Evolutionary conservation across 2,888 invertebrate species (phyloP).

Genomic region (Megaustenia siamemsis): DNA sequence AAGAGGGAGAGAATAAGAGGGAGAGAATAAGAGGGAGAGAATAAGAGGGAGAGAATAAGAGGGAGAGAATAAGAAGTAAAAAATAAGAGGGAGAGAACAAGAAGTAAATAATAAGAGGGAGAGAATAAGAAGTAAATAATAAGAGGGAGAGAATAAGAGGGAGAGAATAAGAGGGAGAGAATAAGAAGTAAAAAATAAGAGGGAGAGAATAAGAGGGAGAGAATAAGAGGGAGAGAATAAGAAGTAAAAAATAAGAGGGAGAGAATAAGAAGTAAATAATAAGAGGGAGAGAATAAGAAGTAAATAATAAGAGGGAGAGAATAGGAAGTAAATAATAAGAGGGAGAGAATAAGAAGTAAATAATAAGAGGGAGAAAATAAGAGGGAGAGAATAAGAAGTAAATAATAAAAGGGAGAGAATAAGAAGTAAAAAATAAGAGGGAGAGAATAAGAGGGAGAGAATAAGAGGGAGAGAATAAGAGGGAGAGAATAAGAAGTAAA

Average conservation of each 20-base stretch:
- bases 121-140: background rate
- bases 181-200: background rate
- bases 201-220: background rate
- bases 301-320: no score
- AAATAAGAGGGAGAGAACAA: background rate
- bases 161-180: background rate
- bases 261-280: background rate
- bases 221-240: no score
- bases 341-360: conserved; percentile 4
- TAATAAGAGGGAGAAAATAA: background rate
- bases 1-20: conserved; percentile 15
- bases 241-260: background rate
- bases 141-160: background rate
- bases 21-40: background rate
- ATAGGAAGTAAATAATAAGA: background rate
- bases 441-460: background rate
- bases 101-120: background rate
- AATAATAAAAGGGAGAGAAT: background rate
- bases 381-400: no score
- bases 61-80: background rate
- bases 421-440: background rate
- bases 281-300: background rate
- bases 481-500: no score
- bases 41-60: background rate
- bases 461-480: background rate